Evolutionary conservation across 2,113 vertebrate species (phyloP).

Genomic region (Bucco capensis): DNA sequence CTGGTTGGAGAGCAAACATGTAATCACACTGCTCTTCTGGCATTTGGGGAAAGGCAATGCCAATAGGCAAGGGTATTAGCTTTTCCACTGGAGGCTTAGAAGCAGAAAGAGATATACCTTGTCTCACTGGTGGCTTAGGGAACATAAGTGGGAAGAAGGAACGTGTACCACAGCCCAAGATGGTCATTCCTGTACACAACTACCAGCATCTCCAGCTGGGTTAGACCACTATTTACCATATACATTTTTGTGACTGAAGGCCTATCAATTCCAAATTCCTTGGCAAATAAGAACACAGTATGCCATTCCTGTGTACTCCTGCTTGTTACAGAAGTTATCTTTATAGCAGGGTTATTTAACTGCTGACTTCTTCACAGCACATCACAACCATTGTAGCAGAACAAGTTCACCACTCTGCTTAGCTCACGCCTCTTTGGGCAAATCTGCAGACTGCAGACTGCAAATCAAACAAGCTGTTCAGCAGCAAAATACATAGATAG

Average conservation of each 20-base stretch:
- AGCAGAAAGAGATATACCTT: background rate
- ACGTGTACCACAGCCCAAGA: background rate
- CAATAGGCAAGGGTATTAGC: background rate
- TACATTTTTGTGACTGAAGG: background rate
- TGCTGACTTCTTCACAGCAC: background rate
- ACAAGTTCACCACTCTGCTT: background rate
- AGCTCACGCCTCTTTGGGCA: background rate
- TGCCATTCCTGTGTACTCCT: background rate
- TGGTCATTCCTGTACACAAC: background rate
- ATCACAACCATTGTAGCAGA: background rate
- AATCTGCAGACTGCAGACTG: background rate
- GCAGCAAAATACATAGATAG: background rate
- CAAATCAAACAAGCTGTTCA: background rate
- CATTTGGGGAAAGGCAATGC: background rate
- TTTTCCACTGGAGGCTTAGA: background rate
- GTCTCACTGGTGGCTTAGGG: no score
- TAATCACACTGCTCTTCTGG: background rate
- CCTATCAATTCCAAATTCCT: background rate
- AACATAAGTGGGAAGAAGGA: background rate
- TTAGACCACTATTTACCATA: background rate
- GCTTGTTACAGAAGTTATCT: background rate
- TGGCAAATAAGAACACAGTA: background rate
- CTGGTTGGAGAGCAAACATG: fast-evolving
- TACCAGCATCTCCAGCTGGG: background rate
- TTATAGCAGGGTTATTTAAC: background rate